phyloP scores from a whole-genome alignment of 2,888 invertebrate species.

The Falcaria lacertinaria region DNA sequence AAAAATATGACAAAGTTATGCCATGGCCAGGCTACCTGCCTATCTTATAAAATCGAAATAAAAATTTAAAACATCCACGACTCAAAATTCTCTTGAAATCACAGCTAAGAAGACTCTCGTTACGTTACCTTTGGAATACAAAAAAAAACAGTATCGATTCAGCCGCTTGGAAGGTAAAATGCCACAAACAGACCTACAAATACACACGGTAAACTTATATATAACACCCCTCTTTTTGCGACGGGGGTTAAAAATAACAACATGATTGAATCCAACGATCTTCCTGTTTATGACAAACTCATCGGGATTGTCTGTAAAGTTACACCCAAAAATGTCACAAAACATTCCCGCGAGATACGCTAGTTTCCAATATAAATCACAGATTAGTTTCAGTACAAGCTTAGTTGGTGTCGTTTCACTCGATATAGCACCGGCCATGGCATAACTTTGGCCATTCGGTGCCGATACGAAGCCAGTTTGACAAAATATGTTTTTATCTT shows the following conservation, averaged over 20 bases:
- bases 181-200: too few species aligned
- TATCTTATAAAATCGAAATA: too few species aligned
- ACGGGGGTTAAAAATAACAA: neutral
- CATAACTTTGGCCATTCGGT: constrained; percentile 26
- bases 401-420: constrained; percentile 25
- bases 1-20: too few species aligned
- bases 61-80: too few species aligned
- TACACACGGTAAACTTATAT: too few species aligned
- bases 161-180: too few species aligned
- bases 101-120: too few species aligned
- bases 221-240: too few species aligned
- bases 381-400: constrained; percentile 17
- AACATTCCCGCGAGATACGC: neutral
- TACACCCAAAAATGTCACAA: neutral
- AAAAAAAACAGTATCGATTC: too few species aligned
- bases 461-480: constrained; percentile 6
- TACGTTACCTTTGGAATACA: too few species aligned
- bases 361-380: constrained; percentile 16
- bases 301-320: neutral
- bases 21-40: too few species aligned
- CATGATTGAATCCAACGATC: neutral
- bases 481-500: constrained; percentile 5
- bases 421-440: constrained; percentile 25
- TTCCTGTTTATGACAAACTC: neutral
- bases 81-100: too few species aligned